Evolutionary conservation across 2,888 invertebrate genomes (phyloP).

Genomic region (Saturnia japonica): DNA sequence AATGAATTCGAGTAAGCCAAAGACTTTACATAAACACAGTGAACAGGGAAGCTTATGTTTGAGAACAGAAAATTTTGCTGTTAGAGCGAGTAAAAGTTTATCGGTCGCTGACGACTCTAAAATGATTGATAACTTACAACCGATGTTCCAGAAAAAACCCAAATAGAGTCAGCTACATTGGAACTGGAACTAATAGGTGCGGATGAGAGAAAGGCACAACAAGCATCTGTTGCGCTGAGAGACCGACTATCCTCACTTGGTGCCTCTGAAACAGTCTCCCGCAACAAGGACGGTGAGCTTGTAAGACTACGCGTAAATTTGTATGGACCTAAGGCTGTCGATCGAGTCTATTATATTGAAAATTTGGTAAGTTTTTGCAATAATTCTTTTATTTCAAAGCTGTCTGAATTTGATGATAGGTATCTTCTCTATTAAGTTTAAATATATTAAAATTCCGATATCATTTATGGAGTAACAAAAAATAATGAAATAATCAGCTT

Average conservation of each 20-base stretch:
- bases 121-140: background rate
- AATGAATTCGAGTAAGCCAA: background rate
- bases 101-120: background rate
- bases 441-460: background rate
- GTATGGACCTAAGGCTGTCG: constrained; percentile 87
- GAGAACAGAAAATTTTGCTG: background rate
- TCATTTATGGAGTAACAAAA: background rate
- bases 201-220: constrained; percentile 76
- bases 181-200: constrained; percentile 87
- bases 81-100: background rate
- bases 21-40: background rate
- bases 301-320: constrained; percentile 84
- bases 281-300: constrained; percentile 69
- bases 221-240: constrained; percentile 71
- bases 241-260: constrained; percentile 55
- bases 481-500: background rate
- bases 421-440: background rate
- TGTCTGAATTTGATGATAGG: background rate
- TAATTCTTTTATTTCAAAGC: background rate
- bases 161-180: constrained; percentile 88
- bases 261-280: constrained; percentile 57
- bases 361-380: constrained; percentile 83
- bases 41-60: too few species aligned
- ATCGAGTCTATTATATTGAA: constrained; percentile 90
- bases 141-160: constrained; percentile 82